Base-by-base conservation (phyloP, 2,113 vertebrate species). In the Malurus elegans region DNA sequence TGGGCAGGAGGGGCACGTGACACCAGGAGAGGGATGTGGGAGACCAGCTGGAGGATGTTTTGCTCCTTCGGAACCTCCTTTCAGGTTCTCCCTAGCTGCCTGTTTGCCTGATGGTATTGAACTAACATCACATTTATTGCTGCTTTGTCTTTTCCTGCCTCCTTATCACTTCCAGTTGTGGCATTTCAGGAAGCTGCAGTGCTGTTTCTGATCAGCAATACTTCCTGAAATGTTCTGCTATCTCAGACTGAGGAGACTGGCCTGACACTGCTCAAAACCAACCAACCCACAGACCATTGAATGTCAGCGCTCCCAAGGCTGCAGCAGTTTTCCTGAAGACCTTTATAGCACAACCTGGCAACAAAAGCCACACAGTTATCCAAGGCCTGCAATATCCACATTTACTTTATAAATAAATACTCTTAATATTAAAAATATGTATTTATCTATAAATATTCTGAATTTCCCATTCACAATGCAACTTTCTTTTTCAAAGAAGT, bases 111-210 rank as follows among this genome's bases (percentile, higher is more conserved):
- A 24, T 58, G 29, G 21, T 72, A 2, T 4, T 81, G 47, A 66
- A 62, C 54, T 62, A 81, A 40, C 54, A 42, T 19, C 1, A 1
- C 12, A 4, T 58, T 73, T 69, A 42, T 54, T 73, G 61, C 32
- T 54, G 44, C 48, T 73, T 90, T 90, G 72, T 81, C 51, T 75
- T 86, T 54, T 87, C 50, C 51, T 87, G 36, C 26, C 34, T 76
- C 58, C 66, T 87, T 87, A 82, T 87, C 90, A 4, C 66, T 56
- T 71, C 53, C 24, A 66, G 70, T 71, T 75, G 51, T 42, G n/a
- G 20, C 82, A 38, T 86, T 93, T 88, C 50, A 88, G 92, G 95
- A 96, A 93, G 92, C 75, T 70, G 58, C 1, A 6, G 62, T 47
- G 67, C 62, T 86, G 25, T 47, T 93, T 92, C 60, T 86, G 45